Percentiles rank a stretch among this genome's conserved stretches.
Evolutionary conservation across 2,797 vertebrate genomes (phyloP).

Genomic region (Bufotes viridis): DNA sequence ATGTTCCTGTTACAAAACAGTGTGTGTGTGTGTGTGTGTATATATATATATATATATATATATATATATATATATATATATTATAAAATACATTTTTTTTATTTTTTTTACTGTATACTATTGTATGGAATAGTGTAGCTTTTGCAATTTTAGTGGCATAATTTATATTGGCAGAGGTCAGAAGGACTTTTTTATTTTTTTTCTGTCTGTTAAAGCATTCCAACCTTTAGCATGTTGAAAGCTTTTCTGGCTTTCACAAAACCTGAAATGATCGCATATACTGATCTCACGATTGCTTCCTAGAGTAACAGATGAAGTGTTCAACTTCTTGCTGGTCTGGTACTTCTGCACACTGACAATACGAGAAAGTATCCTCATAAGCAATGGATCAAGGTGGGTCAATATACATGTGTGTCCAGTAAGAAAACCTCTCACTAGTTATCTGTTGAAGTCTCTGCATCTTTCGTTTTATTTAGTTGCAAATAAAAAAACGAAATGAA

Average conservation of each 20-base stretch:
- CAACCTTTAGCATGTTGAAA: not conserved
- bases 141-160: no score
- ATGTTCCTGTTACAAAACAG: no score
- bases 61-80: no score
- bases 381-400: constrained; percentile 91
- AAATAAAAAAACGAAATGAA: not conserved
- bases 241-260: not conserved
- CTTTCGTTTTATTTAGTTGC: not conserved
- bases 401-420: not conserved
- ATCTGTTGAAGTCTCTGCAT: not conserved
- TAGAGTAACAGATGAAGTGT: constrained; percentile 96
- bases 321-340: constrained; percentile 98
- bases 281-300: not conserved
- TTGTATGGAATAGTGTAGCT: no score
- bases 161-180: no score
- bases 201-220: no score
- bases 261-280: not conserved
- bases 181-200: no score
- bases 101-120: no score
- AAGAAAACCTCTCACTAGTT: not conserved
- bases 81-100: no score
- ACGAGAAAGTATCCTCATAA: constrained; percentile 95
- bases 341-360: constrained; percentile 98
- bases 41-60: no score
- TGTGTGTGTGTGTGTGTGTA: no score